Base-by-base conservation (phyloP, 2,113 vertebrate species). In the Odontophorus gujanensis region DNA sequence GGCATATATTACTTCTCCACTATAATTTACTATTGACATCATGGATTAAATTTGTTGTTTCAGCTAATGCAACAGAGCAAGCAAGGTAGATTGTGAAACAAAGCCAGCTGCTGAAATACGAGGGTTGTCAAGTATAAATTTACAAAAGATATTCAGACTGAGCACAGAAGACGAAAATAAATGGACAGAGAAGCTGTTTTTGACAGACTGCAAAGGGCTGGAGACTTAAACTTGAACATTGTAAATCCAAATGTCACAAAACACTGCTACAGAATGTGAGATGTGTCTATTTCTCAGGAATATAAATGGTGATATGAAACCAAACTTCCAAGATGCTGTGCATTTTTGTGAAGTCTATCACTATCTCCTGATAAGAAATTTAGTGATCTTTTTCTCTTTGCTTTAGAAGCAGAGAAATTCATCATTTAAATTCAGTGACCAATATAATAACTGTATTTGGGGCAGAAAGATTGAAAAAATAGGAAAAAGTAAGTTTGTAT, bases 71-170 rank as follows among this genome's bases (percentile, higher is more conserved):
- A 97, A 97, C 97, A 91, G 94, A 98, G 94, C 97, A 97, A 98
- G 97, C 92, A 98, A 98, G 98, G 97, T 97, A 96, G 93, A 97
- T 95, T 96, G 96, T 96, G 97, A 98, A 98, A 98, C 96, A 85
- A 97, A 98, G 97, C 95, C 96, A 96, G 96, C 96, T 97, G 96
- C 97, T 98, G 98, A 98, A 98, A 98, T 98, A 98, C 97, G 97
- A 98, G 97, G 96, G 96, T 97, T 98, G 98, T 98, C 98, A 98
- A 98, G 95, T 98, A 97, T 98, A 98, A 98, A 98, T 98, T 98
- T 98, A 97, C 98, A 98, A 98, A 98, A 98, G 97, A 98, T 98
- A 98, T 98, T 98, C 98, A 98, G 97, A 98, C 97, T 97, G 98
- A 98, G 97, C 94, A 50, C 97, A 97, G 97, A 97, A 98, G 98